These are phyloP conservation scores for Ciconia maguari DNA, from an alignment of 2,113 vertebrate genomes.

Conservation along the genomic window DNA sequence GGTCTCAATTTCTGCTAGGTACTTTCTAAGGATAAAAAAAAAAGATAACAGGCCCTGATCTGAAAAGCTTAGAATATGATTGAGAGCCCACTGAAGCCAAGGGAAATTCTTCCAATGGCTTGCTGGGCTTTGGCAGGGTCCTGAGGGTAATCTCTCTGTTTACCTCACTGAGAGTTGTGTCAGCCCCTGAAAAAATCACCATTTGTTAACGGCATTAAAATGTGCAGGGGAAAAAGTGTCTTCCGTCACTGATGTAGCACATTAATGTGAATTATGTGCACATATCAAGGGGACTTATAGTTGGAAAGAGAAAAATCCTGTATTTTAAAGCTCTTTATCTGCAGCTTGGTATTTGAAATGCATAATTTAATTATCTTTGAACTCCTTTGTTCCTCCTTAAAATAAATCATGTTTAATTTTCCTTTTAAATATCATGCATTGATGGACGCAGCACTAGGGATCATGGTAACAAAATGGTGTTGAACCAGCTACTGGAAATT, in stretches of 20 bases:
- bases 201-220: slow-evolving; percentile 21
- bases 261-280: neutral
- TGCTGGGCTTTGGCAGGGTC: slow-evolving; percentile 7
- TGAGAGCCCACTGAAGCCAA: neutral
- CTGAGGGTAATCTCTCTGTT: slow-evolving; percentile 21
- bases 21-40: neutral
- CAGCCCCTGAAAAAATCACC: neutral
- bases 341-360: slow-evolving; percentile 50
- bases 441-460: slow-evolving; percentile 3
- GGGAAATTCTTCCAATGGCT: neutral
- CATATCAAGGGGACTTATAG: neutral
- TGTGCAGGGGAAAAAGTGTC: neutral
- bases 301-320: neutral
- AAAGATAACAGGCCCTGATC: neutral
- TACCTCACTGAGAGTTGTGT: slow-evolving; percentile 4
- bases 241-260: neutral
- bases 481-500: slow-evolving; percentile 61
- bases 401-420: slow-evolving; percentile 37
- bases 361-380: slow-evolving; percentile 51
- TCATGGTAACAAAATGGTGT: slow-evolving; percentile 41
- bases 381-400: slow-evolving; percentile 33
- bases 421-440: slow-evolving; percentile 15
- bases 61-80: slow-evolving; percentile 8
- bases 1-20: neutral
- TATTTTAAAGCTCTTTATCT: slow-evolving; percentile 18